A percentile compares a stretch with the other conserved stretches of the same genome.
Conservation (phyloP, 1,140 invertebrate species). For the Ephestia elutella region DNA sequence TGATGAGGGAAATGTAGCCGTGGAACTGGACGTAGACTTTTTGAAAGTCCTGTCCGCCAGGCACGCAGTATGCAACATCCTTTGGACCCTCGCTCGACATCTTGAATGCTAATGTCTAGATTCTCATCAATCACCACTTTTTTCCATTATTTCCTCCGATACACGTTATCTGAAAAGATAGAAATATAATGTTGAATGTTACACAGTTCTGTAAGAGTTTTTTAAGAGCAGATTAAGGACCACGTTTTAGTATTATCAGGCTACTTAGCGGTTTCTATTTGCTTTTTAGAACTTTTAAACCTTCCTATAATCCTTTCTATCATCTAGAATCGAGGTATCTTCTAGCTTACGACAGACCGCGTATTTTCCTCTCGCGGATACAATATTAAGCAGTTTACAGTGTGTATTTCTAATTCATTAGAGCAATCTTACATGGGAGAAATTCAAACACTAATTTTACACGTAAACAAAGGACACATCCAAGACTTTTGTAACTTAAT, state of each 20-base stretch:
- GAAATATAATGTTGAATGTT: background rate
- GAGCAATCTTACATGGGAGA: background rate
- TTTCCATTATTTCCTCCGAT: background rate
- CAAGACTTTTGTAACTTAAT: background rate
- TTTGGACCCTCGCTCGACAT: constrained; percentile 29
- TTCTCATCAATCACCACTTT: constrained; percentile 3
- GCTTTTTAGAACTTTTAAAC: too few relatives aligned
- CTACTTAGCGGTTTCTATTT: too few relatives aligned
- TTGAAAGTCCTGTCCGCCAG: constrained; percentile 59
- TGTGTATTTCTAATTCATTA: too few relatives aligned
- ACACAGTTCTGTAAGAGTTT: too few relatives aligned
- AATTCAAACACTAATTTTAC: background rate
- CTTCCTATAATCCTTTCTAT: too few relatives aligned
- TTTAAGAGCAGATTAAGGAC: too few relatives aligned
- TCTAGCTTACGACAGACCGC: too few relatives aligned
- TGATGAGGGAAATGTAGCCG: constrained; percentile 73
- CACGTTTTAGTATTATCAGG: too few relatives aligned
- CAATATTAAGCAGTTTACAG: too few relatives aligned
- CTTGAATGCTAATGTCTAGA: constrained; percentile 10
- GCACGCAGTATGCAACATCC: constrained; percentile 57
- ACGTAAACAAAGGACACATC: background rate
- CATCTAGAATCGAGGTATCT: too few relatives aligned
- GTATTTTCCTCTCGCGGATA: too few relatives aligned
- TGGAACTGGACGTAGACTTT: constrained; percentile 57
- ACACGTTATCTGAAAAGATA: constrained; percentile 2